phyloP scores from a whole-genome alignment of 2,113 vertebrate genomes.

The Lampris incognitus region DNA sequence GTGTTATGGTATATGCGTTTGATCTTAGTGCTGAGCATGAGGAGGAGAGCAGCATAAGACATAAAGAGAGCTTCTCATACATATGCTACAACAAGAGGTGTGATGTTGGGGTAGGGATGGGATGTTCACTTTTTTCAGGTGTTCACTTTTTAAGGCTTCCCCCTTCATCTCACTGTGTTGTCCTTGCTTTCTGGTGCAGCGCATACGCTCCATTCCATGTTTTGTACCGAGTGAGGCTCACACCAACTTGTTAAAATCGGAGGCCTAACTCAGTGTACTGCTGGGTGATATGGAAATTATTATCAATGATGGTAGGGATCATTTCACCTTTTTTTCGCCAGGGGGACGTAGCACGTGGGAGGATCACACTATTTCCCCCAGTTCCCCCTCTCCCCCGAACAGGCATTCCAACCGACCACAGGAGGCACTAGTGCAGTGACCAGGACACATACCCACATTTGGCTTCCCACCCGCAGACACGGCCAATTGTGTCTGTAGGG shows the following conservation, averaged over 20 bases:
- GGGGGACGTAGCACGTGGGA: no score
- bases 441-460: no score
- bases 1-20: conserved; percentile 14
- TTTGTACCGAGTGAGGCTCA: conserved; percentile 22
- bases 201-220: conserved; percentile 30
- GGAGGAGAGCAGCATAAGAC: not conserved
- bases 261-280: conserved; percentile 22
- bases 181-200: not conserved
- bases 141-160: not conserved
- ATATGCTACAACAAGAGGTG: conserved; percentile 9
- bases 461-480: no score
- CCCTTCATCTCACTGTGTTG: conserved; percentile 8
- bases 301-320: no score
- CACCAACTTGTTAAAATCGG: conserved; percentile 39
- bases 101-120: not conserved
- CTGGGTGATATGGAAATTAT: conserved; percentile 3
- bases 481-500: no score
- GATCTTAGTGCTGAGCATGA: conserved; percentile 35
- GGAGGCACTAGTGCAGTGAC: no score
- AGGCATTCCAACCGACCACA: no score
- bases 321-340: no score
- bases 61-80: conserved; percentile 37
- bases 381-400: no score
- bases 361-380: no score
- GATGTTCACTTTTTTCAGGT: conserved; percentile 3